These are phyloP conservation scores for Hemithea aestivaria DNA, from an alignment of 2,888 invertebrate genomes.

Conservation along the genomic window DNA sequence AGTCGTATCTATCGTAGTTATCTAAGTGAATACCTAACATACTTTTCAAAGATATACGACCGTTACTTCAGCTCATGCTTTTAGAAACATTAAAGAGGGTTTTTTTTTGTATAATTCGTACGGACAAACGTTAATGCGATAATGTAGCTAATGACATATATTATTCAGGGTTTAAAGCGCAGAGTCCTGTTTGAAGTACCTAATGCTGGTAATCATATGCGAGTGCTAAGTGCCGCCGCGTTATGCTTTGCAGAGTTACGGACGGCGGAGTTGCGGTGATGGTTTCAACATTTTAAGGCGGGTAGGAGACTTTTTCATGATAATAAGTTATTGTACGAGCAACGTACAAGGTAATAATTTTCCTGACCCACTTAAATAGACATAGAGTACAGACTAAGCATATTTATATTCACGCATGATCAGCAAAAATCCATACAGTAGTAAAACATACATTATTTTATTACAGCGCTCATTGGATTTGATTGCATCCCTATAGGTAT, in stretches of 20 bases:
- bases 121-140: constrained; percentile 51
- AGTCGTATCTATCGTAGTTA: too few relatives aligned
- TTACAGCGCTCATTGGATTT: too few relatives aligned
- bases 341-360: too few relatives aligned
- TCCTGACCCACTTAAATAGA: too few relatives aligned
- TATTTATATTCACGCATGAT: too few relatives aligned
- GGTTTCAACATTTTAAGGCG: constrained; percentile 2
- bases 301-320: neutral
- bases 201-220: constrained; percentile 41
- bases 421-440: too few relatives aligned
- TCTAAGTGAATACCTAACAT: too few relatives aligned
- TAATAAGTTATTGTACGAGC: constrained; percentile 1
- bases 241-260: neutral
- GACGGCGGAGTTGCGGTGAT: constrained; percentile 2
- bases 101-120: constrained; percentile 61
- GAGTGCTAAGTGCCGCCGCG: constrained; percentile 32
- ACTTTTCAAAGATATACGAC: too few relatives aligned
- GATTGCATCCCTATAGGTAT: too few relatives aligned
- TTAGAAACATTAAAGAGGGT: constrained; percentile 57
- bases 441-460: too few relatives aligned
- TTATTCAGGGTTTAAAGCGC: constrained; percentile 55
- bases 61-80: constrained; percentile 46
- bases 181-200: constrained; percentile 39
- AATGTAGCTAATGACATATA: constrained; percentile 67
- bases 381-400: too few relatives aligned